phyloP scores from a whole-genome alignment of 2,113 vertebrate species.

The Puma concolor region DNA sequence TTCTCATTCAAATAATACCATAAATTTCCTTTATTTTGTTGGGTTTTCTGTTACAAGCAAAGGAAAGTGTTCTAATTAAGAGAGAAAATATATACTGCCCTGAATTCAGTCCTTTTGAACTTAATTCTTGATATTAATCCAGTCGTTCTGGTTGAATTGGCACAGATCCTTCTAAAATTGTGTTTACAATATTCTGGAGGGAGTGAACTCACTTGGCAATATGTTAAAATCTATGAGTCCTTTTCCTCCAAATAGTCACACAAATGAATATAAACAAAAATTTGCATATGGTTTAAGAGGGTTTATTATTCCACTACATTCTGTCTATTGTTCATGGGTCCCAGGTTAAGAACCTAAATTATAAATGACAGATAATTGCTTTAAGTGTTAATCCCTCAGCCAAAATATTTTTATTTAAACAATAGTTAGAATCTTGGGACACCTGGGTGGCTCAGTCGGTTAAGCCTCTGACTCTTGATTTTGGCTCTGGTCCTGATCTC shows the following conservation, averaged over 20 bases:
- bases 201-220: not conserved
- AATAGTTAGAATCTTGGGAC: not conserved
- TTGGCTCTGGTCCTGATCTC: too few species aligned
- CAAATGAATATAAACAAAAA: not conserved
- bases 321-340: not conserved
- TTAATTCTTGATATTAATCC: not conserved
- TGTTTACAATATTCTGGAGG: not conserved
- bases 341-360: not conserved
- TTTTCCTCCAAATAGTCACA: conserved; percentile 2
- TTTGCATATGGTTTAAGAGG: not conserved
- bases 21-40: not conserved
- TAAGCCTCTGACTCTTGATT: too few species aligned
- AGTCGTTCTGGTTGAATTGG: not conserved
- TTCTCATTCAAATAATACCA: not conserved
- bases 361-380: not conserved
- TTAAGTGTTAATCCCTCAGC: not conserved
- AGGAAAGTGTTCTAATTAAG: not conserved
- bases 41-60: not conserved
- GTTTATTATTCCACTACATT: not conserved
- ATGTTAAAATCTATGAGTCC: not conserved
- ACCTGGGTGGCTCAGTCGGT: too few species aligned
- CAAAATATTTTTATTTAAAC: conserved; percentile 29
- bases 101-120: not conserved
- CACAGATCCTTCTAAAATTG: not conserved
- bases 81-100: not conserved